A percentile compares a stretch with the other conserved stretches of the same genome.
phyloP scores from a whole-genome alignment of 2,113 vertebrate genomes.

The Fregata magnificens region DNA sequence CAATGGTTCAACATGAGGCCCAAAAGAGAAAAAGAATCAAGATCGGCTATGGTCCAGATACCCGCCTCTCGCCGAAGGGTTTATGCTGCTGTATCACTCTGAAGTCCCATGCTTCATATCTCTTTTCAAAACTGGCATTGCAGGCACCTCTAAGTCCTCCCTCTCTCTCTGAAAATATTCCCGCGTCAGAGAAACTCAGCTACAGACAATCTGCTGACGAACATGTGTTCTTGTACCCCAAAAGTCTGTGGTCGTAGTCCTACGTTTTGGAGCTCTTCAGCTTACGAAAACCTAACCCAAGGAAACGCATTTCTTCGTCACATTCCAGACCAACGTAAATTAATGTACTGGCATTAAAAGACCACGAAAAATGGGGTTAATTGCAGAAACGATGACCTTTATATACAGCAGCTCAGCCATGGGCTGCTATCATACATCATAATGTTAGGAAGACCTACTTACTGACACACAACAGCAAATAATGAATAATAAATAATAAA shows the following conservation, averaged over 20 bases:
- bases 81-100: neutral
- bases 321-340: constrained; percentile 22
- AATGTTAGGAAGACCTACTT: constrained; percentile 10
- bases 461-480: constrained; percentile 48
- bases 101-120: neutral
- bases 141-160: neutral
- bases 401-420: constrained; percentile 29
- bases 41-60: neutral
- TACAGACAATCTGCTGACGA: neutral
- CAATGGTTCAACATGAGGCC: neutral
- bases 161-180: neutral
- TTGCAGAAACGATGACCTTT: constrained; percentile 51
- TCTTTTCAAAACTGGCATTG: neutral
- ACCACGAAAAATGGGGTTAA: constrained; percentile 66
- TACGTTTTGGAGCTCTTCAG: neutral
- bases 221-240: neutral
- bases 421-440: constrained; percentile 50
- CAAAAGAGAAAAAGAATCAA: neutral
- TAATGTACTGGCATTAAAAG: constrained; percentile 30
- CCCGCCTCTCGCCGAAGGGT: neutral
- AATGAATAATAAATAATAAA: constrained; percentile 65
- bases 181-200: neutral
- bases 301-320: neutral
- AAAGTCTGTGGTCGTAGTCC: neutral
- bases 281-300: neutral